Evolutionary conservation across 2,113 vertebrate genomes (phyloP), one percentile per base, ranked within the genome.

Genomic region (Gobio gobio): DNA sequence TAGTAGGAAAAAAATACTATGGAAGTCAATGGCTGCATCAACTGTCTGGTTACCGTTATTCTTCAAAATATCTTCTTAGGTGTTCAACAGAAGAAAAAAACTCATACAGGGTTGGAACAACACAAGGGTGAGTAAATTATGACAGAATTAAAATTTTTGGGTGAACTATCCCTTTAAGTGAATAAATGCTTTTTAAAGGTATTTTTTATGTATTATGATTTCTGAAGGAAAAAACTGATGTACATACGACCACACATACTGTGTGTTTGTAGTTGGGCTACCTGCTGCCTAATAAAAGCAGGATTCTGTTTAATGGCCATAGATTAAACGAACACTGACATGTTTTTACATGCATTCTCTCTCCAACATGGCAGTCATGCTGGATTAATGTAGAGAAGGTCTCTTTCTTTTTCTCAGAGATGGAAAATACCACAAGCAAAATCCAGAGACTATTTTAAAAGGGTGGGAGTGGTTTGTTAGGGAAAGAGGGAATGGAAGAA

Each of bases 341-440:
- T 84, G 88, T 81, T 88, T 85, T 87, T 54, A 22, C 90, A 87
- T 90, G 89, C 84, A 84, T 86, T 83, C 82, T 13, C 33, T 59
- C 70, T 83, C 78, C 20, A 2, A 18, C 68, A 54, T 16, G 45
- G 22, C 66, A 84, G 59, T 86, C 87, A 79, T 59, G 66, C 0
- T 0, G 77, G 87, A 90, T 89, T 73, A 13, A 76, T 89, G 83
- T 22, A 58, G 76, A 87, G 85, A 90, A 75, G 66, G 49, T 68
- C 81, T 70, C 74, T 51, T 76, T 78, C 83, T 83, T 87, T 87
- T 77, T 80, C 86, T 86, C 68, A 88, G 86, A 78, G 77, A 86
- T 89, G 90, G 89, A 90, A 92, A 92, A 91, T 90, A 92, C 89
- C 91, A 88, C 85, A 72, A 88, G 59, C 73, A 68, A 13, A 82